These are phyloP conservation scores for Drosophila phalerata DNA, from an alignment of 2,888 invertebrate species.

Conservation along the genomic window DNA sequence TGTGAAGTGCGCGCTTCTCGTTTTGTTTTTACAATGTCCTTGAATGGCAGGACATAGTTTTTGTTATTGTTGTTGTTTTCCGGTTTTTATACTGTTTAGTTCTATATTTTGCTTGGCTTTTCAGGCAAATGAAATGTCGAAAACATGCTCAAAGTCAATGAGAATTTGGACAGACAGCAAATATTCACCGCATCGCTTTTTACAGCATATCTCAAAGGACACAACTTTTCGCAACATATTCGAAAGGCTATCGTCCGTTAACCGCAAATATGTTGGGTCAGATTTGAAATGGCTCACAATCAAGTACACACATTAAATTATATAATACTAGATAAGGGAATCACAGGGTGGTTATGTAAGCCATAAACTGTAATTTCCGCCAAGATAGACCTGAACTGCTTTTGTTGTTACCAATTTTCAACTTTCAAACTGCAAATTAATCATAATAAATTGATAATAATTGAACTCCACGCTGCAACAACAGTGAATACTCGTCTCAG, in stretches of 20 bases:
- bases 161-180: constrained; percentile 32
- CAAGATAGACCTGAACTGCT: neutral
- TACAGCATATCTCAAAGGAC: constrained; percentile 43
- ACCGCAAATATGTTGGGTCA: constrained; percentile 75
- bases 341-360: no score
- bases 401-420: neutral
- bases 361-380: neutral
- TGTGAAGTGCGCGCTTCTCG: constrained; percentile 46
- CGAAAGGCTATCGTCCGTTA: constrained; percentile 71
- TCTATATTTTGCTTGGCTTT: constrained; percentile 24
- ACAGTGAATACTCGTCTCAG: constrained; percentile 9
- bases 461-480: constrained; percentile 8
- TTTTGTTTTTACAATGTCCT: constrained; percentile 68
- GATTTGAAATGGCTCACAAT: constrained; percentile 46
- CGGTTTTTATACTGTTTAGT: constrained; percentile 24
- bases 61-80: constrained; percentile 23
- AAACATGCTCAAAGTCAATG: constrained; percentile 38
- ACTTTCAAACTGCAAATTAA: constrained; percentile 15
- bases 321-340: neutral
- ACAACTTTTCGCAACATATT: constrained; percentile 62
- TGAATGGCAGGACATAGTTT: constrained; percentile 50
- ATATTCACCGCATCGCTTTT: constrained; percentile 48
- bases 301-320: constrained; percentile 37
- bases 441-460: constrained; percentile 23
- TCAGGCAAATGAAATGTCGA: constrained; percentile 53